Evolutionary conservation across 2,113 vertebrate species (phyloP).

Genomic region (Hymenochirus boettgeri): DNA sequence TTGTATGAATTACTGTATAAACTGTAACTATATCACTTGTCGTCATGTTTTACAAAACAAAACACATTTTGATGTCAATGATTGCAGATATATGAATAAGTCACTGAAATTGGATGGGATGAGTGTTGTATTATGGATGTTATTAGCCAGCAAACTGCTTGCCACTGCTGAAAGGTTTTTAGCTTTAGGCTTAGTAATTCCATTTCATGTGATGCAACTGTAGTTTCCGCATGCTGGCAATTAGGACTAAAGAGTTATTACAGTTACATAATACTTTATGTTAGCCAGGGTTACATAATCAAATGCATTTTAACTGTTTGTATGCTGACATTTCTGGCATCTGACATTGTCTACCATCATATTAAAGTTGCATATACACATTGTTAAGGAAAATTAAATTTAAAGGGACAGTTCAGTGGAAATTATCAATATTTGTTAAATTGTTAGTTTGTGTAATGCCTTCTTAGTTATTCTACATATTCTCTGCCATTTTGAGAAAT

Average conservation of each 20-base stretch:
- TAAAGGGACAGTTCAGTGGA: too few species aligned
- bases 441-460: too few species aligned
- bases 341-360: too few species aligned
- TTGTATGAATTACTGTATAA: background rate
- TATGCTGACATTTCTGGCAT: constrained; percentile 39
- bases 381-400: too few species aligned
- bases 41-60: background rate
- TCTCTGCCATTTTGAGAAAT: too few species aligned
- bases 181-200: constrained; percentile 20
- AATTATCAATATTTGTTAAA: too few species aligned
- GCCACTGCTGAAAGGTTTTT: constrained; percentile 37
- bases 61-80: constrained; percentile 28
- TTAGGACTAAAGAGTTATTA: constrained; percentile 44
- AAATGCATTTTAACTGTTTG: constrained; percentile 37
- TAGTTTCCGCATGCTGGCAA: constrained; percentile 37
- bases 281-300: constrained; percentile 44
- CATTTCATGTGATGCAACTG: constrained; percentile 42
- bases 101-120: constrained; percentile 42
- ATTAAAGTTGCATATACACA: too few species aligned
- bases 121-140: constrained; percentile 28
- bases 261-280: constrained; percentile 47
- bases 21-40: background rate
- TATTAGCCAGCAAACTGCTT: constrained; percentile 30
- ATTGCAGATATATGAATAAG: constrained; percentile 41
- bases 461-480: too few species aligned